Evolutionary conservation across 2,888 invertebrate species (phyloP).

Genomic region (Drosophila demipolita): DNA sequence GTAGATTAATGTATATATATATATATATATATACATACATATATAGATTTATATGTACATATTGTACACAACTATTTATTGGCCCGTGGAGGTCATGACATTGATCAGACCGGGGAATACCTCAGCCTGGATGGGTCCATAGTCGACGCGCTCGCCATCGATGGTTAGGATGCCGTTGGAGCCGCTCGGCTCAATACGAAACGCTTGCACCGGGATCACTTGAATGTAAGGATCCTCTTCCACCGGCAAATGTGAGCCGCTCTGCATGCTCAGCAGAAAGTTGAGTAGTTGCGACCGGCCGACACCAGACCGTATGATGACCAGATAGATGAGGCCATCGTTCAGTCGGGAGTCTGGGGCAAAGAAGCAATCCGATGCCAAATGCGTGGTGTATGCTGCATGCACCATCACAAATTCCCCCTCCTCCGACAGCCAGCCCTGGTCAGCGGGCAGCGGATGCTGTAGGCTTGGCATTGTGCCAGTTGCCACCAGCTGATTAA

Average conservation of each 20-base stretch:
- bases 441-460: conserved; percentile 88
- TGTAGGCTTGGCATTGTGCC: conserved; percentile 86
- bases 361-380: conserved; percentile 93
- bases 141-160: conserved; percentile 96
- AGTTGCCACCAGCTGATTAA: conserved; percentile 53
- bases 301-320: conserved; percentile 92
- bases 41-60: conserved; percentile 2
- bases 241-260: conserved; percentile 92
- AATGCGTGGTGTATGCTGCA: conserved; percentile 94
- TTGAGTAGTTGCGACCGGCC: conserved; percentile 91
- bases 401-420: conserved; percentile 93
- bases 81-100: conserved; percentile 88
- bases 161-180: conserved; percentile 92
- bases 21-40: not conserved
- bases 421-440: conserved; percentile 91
- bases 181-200: conserved; percentile 93
- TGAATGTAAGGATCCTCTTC: conserved; percentile 89
- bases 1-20: conserved; percentile 15
- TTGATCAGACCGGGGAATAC: conserved; percentile 91
- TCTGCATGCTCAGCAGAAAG: conserved; percentile 92
- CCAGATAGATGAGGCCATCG: conserved; percentile 96
- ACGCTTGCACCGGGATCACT: conserved; percentile 94
- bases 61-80: conserved; percentile 34
- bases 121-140: conserved; percentile 95
- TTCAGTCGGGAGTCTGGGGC: conserved; percentile 94